phyloP scores from a whole-genome alignment of 2,113 vertebrate species.

The Lota lota region DNA sequence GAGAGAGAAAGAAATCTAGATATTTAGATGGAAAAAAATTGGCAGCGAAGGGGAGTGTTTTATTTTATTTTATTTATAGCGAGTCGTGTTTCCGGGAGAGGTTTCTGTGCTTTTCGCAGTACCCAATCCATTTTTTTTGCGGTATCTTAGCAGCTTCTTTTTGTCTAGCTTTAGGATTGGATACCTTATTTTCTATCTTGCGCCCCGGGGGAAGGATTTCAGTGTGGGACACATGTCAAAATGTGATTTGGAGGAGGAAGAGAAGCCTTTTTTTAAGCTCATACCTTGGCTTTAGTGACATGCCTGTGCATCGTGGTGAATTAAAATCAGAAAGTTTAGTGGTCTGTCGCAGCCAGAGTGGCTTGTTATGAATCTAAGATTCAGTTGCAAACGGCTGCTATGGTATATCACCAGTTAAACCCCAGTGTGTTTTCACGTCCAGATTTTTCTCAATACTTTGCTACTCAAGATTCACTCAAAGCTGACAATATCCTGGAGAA shows the following conservation, averaged over 20 bases:
- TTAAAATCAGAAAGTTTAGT: too few species aligned
- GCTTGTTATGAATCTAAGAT: too few species aligned
- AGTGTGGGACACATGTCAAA: constrained; percentile 72
- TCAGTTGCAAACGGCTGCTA: too few species aligned
- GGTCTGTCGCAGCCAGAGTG: too few species aligned
- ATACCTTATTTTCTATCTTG: constrained; percentile 69
- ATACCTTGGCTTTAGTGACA: constrained; percentile 49
- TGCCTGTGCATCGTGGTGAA: constrained; percentile 30
- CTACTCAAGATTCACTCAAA: too few species aligned
- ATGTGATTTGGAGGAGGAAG: constrained; percentile 66
- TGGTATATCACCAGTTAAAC: too few species aligned
- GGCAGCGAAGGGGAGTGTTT: constrained; percentile 71
- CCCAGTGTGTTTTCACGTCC: too few species aligned
- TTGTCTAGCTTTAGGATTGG: constrained; percentile 69
- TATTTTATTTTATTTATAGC: constrained; percentile 70
- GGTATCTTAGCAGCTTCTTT: constrained; percentile 70
- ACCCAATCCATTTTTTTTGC: constrained; percentile 69
- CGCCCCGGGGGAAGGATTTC: constrained; percentile 71
- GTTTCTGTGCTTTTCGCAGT: constrained; percentile 72
- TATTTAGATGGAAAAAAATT: constrained; percentile 42
- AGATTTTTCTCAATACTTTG: too few species aligned
- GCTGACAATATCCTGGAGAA: too few species aligned
- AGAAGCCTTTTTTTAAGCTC: constrained; percentile 61
- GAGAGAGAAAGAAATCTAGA: constrained; percentile 4
- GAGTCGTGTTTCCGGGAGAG: constrained; percentile 81